Evolutionary conservation across 35 echinoderm and acorn worm genomes (phyloP).

Genomic region (Ophiothrix spiculata): DNA sequence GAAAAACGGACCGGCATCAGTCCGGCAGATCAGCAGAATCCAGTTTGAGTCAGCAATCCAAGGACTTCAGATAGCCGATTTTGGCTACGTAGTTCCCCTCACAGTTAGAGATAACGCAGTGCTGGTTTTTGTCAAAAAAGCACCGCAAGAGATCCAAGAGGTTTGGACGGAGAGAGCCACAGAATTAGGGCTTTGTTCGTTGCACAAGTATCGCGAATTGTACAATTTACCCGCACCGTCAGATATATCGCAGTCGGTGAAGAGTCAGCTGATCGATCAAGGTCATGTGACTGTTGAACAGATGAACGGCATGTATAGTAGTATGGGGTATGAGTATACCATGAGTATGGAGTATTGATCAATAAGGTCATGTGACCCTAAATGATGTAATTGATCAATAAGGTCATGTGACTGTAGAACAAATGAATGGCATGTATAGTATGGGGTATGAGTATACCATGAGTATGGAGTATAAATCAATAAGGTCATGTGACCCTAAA

Average conservation of each 20-base stretch:
- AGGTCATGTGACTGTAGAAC: neutral
- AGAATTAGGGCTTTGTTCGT: neutral
- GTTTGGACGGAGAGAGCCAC: neutral
- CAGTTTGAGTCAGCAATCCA: slow-evolving; percentile 1
- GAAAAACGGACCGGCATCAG: neutral
- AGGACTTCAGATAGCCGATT: neutral
- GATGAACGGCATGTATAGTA: neutral
- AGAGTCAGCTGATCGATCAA: neutral
- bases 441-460: neutral
- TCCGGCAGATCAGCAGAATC: neutral
- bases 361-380: too few species aligned
- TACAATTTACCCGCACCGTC: neutral
- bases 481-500: too few species aligned
- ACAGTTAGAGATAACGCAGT: neutral
- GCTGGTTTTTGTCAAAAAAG: neutral
- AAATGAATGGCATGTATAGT: neutral
- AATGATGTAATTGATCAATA: too few species aligned
- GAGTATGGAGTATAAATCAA: slow-evolving; percentile 2
- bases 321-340: neutral
- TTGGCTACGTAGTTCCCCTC: neutral
- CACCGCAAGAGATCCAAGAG: neutral
- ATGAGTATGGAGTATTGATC: slow-evolving; percentile 4
- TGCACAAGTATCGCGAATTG: neutral
- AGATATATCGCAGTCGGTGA: neutral
- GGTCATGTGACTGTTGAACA: neutral